phyloP scores from a whole-genome alignment of 2,888 invertebrate species.

The Ptilodon capucinus region DNA sequence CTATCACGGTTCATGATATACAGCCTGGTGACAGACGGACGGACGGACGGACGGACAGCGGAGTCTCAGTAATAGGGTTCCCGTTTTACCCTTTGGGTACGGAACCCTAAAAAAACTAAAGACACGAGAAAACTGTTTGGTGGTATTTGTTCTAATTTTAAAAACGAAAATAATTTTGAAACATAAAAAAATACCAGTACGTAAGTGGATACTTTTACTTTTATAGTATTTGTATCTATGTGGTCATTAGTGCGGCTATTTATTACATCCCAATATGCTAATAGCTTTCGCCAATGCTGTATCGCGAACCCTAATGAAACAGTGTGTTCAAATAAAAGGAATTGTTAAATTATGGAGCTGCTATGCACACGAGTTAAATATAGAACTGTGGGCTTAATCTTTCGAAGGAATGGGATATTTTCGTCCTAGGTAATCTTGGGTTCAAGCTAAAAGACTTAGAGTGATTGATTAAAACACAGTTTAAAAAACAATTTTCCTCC shows the following conservation, averaged over 20 bases:
- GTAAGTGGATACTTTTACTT: too few species aligned
- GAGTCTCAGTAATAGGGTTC: too few species aligned
- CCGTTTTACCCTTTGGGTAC: too few species aligned
- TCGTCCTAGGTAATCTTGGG: conserved; percentile 12
- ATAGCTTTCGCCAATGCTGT: neutral
- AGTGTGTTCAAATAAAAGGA: conserved; percentile 32
- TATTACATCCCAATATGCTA: neutral
- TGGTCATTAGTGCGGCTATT: neutral
- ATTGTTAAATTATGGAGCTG: conserved; percentile 38
- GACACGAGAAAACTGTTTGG: too few species aligned
- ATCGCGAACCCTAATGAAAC: conserved; percentile 21
- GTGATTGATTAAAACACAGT: conserved; percentile 20
- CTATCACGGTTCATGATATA: too few species aligned
- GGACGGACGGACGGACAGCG: too few species aligned
- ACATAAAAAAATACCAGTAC: too few species aligned
- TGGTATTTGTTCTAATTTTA: too few species aligned
- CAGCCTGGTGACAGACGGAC: too few species aligned
- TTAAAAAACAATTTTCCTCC: conserved; percentile 1
- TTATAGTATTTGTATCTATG: neutral
- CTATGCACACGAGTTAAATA: conserved; percentile 39
- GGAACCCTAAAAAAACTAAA: too few species aligned
- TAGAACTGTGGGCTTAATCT: conserved; percentile 32
- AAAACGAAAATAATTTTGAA: too few species aligned
- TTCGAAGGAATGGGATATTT: conserved; percentile 27
- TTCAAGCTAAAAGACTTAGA: conserved; percentile 7